Percentiles rank a stretch among this genome's conserved stretches.
Conservation (phyloP, 2,113 vertebrate species). For the Zosterops hypoxanthus region DNA sequence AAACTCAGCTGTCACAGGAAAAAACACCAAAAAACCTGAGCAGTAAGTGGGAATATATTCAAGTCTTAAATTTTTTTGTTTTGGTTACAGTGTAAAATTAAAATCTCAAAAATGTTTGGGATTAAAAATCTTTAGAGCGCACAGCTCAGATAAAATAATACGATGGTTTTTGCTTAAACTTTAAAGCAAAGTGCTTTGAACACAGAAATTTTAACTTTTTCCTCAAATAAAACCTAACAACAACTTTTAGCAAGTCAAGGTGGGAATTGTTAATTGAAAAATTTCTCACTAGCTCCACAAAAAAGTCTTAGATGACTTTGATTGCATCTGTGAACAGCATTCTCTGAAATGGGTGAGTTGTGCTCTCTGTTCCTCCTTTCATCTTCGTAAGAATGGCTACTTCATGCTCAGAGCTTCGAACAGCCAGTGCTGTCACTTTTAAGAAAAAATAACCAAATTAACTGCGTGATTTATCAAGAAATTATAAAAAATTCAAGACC, state of each 20-base stretch:
- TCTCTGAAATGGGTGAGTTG: not conserved
- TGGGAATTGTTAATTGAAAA: not conserved
- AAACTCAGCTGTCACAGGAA: not conserved
- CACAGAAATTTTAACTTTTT: not conserved
- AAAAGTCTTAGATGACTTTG: not conserved
- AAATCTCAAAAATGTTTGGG: not conserved
- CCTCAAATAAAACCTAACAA: not conserved
- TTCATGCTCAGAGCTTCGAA: not conserved
- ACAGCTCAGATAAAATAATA: not conserved
- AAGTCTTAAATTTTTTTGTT: not conserved
- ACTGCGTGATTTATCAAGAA: not conserved
- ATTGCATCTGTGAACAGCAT: not conserved
- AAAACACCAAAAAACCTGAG: not conserved
- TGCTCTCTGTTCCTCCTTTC: not conserved
- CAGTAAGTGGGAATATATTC: not conserved
- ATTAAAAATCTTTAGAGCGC: not conserved
- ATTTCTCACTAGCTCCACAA: not conserved
- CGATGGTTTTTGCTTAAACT: not conserved
- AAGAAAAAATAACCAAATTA: not conserved
- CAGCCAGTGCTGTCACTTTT: not conserved
- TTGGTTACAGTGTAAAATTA: not conserved
- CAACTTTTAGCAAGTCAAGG: not conserved
- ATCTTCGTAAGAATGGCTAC: not conserved
- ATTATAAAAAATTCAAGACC: not conserved
- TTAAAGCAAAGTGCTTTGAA: not conserved